Conservation (phyloP, 2,113 vertebrate genomes). For the Neotoma lepida region DNA sequence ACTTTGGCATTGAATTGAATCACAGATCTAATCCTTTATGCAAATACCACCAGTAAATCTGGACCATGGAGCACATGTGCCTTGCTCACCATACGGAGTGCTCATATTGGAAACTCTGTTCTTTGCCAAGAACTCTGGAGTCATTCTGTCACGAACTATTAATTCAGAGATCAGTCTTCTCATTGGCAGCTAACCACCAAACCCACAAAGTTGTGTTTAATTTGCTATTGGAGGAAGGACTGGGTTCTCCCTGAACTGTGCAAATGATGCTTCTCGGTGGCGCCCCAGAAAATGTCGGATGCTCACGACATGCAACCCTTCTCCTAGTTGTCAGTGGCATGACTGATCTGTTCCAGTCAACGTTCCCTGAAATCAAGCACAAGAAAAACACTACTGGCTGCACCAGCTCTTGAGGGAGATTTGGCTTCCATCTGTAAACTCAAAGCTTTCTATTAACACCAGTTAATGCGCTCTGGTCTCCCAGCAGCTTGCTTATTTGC, state of each 20-base stretch:
- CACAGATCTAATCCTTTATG: constrained; percentile 65
- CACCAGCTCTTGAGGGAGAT: neutral
- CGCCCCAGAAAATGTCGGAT: neutral
- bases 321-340: accelerated
- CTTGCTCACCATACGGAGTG: constrained; percentile 75
- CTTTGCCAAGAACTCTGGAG: constrained; percentile 84
- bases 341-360: neutral
- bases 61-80: neutral
- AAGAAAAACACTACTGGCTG: constrained; percentile 17
- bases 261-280: neutral
- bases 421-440: constrained; percentile 29
- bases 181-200: constrained; percentile 83
- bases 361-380: constrained; percentile 19
- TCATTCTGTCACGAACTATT: constrained; percentile 85
- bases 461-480: constrained; percentile 21
- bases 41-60: constrained; percentile 45
- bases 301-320: neutral
- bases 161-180: constrained; percentile 80
- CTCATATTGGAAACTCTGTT: constrained; percentile 73
- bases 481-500: neutral
- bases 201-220: constrained; percentile 85
- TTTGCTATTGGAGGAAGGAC: constrained; percentile 79
- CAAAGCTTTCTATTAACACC: constrained; percentile 45
- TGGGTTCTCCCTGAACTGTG: constrained; percentile 65
- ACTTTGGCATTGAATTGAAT: constrained; percentile 31